These are phyloP conservation scores for Nothocercus nigrocapillus DNA, from an alignment of 2,113 vertebrate species.

Conservation along the genomic window DNA sequence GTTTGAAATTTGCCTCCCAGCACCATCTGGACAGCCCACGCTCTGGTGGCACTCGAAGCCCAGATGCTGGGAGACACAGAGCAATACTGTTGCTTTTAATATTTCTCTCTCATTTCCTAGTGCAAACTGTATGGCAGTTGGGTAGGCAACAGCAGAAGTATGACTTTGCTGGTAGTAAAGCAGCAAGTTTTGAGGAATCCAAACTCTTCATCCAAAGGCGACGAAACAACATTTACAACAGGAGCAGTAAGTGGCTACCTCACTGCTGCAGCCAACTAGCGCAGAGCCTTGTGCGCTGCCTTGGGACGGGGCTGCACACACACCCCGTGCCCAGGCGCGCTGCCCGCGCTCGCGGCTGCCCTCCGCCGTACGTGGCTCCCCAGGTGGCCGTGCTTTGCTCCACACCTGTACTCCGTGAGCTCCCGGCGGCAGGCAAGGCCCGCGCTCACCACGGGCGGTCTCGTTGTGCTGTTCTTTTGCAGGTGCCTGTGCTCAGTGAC, in stretches of 20 bases:
- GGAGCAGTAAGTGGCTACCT: neutral
- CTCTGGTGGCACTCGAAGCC: neutral
- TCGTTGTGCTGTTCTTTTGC: neutral
- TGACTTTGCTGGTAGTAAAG: neutral
- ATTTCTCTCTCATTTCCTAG: neutral
- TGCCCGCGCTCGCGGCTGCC: neutral
- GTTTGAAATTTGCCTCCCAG: neutral
- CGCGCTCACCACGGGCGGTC: neutral
- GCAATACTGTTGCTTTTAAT: neutral
- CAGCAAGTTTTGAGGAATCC: neutral
- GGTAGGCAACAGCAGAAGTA: neutral
- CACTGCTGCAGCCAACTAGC: neutral
- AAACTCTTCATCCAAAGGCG: neutral
- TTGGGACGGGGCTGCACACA: neutral
- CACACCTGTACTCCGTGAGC: neutral
- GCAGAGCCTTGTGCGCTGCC: neutral
- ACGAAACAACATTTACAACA: neutral
- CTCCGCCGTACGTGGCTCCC: neutral
- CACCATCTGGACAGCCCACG: neutral
- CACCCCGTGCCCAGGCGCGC: neutral
- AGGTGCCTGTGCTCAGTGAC: neutral
- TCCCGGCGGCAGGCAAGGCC: neutral
- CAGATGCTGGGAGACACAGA: neutral
- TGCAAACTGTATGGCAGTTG: neutral
- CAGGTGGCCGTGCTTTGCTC: neutral